Percentiles rank a stretch among this genome's conserved stretches.
Evolutionary conservation across 2,888 invertebrate species (phyloP).

Genomic region (Drosophila limbata): DNA sequence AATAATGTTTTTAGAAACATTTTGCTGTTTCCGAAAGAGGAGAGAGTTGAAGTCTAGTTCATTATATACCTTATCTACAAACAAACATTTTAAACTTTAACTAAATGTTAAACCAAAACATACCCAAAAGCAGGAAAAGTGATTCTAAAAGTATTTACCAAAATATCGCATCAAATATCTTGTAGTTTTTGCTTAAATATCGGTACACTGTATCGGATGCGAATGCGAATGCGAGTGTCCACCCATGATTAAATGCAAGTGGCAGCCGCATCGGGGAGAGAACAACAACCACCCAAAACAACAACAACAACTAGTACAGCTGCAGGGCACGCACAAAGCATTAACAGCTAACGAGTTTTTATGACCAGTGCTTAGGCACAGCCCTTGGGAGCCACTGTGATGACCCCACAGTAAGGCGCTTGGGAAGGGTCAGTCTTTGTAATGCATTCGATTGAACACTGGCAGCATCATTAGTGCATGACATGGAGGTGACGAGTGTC

Average conservation of each 20-base stretch:
- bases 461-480: slow-evolving; percentile 32
- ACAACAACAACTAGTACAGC: background rate
- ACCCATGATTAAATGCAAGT: slow-evolving; percentile 49
- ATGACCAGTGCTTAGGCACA: slow-evolving; percentile 6
- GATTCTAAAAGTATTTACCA: too few species aligned
- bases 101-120: too few species aligned
- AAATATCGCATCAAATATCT: too few species aligned
- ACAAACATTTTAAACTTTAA: too few species aligned
- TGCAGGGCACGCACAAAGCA: slow-evolving; percentile 23
- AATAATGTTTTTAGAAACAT: background rate
- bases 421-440: slow-evolving; percentile 7
- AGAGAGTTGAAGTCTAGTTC: background rate
- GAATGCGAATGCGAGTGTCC: slow-evolving; percentile 4
- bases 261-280: slow-evolving; percentile 8
- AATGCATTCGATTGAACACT: slow-evolving; percentile 16
- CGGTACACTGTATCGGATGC: slow-evolving; percentile 19
- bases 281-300: slow-evolving; percentile 9
- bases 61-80: too few species aligned
- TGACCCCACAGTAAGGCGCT: slow-evolving; percentile 6
- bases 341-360: slow-evolving; percentile 34
- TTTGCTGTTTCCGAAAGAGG: background rate
- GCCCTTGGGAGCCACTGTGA: background rate
- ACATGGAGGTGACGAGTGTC: slow-evolving; percentile 7
- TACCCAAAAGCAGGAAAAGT: too few species aligned
- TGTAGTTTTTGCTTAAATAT: too few species aligned